Conservation (phyloP, 2,113 vertebrate species). For the Periophthalmodon schlosseri region DNA sequence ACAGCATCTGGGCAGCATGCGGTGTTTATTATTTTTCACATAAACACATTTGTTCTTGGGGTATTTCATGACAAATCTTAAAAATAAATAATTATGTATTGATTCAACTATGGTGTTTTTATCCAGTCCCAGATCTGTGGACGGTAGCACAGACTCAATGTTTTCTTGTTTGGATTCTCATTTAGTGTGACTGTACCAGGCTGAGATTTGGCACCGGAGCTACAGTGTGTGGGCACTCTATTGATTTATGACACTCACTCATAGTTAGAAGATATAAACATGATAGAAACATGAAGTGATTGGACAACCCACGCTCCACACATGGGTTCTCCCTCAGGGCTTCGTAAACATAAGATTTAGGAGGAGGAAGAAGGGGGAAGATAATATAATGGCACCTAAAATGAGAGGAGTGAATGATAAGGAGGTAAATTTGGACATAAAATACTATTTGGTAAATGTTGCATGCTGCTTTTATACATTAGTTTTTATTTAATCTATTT, state of each 20-base stretch:
- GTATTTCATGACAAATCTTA: neutral
- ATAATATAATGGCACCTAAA: neutral
- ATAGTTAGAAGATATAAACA: neutral
- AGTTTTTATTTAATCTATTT: too few relatives aligned
- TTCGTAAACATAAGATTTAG: neutral
- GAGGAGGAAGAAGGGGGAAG: neutral
- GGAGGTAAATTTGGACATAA: neutral
- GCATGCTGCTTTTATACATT: neutral
- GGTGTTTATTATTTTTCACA: neutral
- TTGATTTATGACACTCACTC: conserved; percentile 10
- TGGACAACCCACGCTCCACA: neutral
- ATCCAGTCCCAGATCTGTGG: conserved; percentile 1
- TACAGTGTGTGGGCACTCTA: neutral
- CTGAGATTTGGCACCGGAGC: neutral
- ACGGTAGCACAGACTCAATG: neutral
- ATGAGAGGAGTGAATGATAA: neutral
- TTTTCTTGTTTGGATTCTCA: conserved; percentile 1
- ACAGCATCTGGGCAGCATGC: neutral
- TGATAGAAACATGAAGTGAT: neutral
- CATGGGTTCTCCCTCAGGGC: neutral
- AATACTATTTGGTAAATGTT: neutral
- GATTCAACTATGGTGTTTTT: neutral
- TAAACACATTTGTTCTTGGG: neutral
- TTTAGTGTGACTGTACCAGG: neutral
- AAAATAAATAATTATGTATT: neutral